These are phyloP conservation scores for Babyrousa celebensis DNA, from an alignment of 2,797 vertebrate species.

Conservation along the genomic window DNA sequence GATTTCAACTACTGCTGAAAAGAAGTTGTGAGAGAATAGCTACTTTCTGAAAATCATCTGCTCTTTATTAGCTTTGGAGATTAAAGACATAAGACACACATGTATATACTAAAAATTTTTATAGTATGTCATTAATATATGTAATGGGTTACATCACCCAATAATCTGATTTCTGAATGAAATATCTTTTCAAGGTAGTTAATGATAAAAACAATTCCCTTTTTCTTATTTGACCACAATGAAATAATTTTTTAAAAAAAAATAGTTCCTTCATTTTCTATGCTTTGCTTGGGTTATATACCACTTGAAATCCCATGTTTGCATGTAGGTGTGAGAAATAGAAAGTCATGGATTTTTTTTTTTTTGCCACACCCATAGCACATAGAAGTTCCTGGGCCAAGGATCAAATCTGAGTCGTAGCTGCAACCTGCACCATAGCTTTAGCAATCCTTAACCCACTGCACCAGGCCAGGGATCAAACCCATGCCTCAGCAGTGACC, in stretches of 20 bases:
- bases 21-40: conserved; percentile 41
- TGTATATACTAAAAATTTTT: conserved; percentile 1
- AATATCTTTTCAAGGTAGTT: conserved; percentile 40
- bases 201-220: conserved; percentile 57
- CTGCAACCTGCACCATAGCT: no score
- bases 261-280: not conserved
- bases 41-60: conserved; percentile 51
- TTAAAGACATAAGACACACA: not conserved
- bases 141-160: conserved; percentile 33
- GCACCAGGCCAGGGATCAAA: no score
- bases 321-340: not conserved
- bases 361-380: no score
- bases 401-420: no score
- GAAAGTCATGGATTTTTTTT: not conserved
- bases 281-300: not conserved
- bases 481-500: no score
- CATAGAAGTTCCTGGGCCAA: no score
- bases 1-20: conserved; percentile 49
- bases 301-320: not conserved
- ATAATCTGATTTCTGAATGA: conserved; percentile 58
- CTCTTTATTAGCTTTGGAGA: conserved; percentile 28
- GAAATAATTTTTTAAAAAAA: not conserved
- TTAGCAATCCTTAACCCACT: no score
- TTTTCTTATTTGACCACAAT: not conserved
- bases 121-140: conserved; percentile 34